These are phyloP conservation scores for Sceloporus tristichus DNA, from an alignment of 2,113 vertebrate genomes.

Conservation along the genomic window DNA sequence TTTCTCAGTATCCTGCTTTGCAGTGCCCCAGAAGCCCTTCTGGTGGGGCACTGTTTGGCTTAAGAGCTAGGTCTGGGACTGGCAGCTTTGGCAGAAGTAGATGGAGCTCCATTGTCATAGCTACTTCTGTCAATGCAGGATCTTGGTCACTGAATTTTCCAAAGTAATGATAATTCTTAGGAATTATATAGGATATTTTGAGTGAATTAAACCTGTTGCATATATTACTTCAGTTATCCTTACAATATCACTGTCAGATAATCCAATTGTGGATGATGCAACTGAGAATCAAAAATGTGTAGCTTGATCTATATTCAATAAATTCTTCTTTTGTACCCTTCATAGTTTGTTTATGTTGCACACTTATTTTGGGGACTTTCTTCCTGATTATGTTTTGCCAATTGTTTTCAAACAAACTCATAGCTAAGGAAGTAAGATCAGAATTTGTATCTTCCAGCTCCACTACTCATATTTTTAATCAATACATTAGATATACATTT, in stretches of 20 bases:
- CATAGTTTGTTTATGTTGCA: not conserved
- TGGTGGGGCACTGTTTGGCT: too few species aligned
- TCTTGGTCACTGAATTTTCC: not conserved
- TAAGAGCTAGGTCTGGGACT: too few species aligned
- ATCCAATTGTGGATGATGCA: not conserved
- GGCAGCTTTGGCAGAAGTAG: too few species aligned
- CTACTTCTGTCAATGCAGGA: too few species aligned
- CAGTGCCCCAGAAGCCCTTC: too few species aligned
- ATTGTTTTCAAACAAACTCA: not conserved
- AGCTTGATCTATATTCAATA: not conserved
- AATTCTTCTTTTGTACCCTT: not conserved
- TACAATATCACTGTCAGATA: not conserved
- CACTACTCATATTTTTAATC: not conserved
- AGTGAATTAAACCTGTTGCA: not conserved
- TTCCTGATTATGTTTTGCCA: not conserved
- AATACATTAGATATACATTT: not conserved
- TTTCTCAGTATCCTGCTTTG: too few species aligned
- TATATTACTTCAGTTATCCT: not conserved
- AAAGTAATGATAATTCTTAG: not conserved
- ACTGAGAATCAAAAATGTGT: not conserved
- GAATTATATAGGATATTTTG: not conserved
- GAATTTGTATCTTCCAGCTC: not conserved
- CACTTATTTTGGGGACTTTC: too few species aligned
- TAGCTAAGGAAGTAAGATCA: not conserved
- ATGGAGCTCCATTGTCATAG: too few species aligned